Conservation (phyloP, 2,113 vertebrate genomes). For the Nothocercus nigrocapillus region DNA sequence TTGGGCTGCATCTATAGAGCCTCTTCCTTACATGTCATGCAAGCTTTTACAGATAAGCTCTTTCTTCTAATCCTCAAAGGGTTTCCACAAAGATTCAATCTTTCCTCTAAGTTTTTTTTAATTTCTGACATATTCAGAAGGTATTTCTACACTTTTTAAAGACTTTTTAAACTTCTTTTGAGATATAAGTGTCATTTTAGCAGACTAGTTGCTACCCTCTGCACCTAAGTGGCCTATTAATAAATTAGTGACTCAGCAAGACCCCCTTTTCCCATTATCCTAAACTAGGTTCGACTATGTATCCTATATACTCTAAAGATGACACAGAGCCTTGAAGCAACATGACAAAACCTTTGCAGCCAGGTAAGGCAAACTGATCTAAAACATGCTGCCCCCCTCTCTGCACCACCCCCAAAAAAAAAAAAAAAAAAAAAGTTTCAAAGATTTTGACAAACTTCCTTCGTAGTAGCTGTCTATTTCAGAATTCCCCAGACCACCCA, state of each 20-base stretch:
- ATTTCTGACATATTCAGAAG: slow-evolving; percentile 33
- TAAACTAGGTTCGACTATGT: background rate
- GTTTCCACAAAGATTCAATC: background rate
- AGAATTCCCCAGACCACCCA: background rate
- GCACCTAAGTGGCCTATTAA: background rate
- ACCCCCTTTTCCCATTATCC: background rate
- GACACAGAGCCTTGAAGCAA: background rate
- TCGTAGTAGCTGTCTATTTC: background rate
- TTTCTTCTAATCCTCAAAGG: background rate
- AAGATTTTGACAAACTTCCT: background rate
- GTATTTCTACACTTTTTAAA: background rate
- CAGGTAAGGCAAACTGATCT: background rate
- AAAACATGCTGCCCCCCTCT: accelerated
- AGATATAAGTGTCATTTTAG: background rate
- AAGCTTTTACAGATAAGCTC: background rate
- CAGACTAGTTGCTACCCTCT: background rate
- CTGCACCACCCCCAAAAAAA: too few relatives aligned
- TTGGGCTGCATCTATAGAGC: background rate
- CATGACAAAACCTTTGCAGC: background rate
- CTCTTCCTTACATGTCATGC: background rate
- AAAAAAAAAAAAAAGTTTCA: background rate
- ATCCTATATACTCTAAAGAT: background rate
- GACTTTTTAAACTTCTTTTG: background rate
- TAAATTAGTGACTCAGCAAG: background rate
- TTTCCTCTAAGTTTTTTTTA: slow-evolving; percentile 24